Percentiles rank a stretch among this genome's conserved stretches.
phyloP scores from a whole-genome alignment of 2,113 vertebrate species.

The Promerops cafer region DNA sequence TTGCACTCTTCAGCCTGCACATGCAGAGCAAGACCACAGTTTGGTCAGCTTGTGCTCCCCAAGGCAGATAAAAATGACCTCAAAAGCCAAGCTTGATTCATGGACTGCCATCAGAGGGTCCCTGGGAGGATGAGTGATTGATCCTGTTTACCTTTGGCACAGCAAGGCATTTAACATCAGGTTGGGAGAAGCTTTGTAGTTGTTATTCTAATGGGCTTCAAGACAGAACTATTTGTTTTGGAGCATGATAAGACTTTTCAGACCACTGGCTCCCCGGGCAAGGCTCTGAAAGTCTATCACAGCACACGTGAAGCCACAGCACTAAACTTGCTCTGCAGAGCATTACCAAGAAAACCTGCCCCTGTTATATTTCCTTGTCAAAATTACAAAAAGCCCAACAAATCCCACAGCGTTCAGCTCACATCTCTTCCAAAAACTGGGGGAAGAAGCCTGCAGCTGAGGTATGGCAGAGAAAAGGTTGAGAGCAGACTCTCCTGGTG shows the following conservation, averaged over 20 bases:
- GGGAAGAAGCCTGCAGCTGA: conserved; percentile 4
- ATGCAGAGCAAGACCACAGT: not conserved
- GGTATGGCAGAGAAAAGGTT: not conserved
- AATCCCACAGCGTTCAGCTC: not conserved
- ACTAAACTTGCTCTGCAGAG: not conserved
- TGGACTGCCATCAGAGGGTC: not conserved
- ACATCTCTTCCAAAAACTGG: not conserved
- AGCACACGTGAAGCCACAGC: not conserved
- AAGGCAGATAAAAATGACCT: conserved; percentile 8
- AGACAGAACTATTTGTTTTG: conserved; percentile 13
- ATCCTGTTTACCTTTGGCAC: conserved; percentile 34
- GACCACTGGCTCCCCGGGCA: not conserved
- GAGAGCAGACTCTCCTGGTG: conserved; percentile 28
- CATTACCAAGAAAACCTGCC: not conserved
- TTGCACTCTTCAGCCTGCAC: not conserved
- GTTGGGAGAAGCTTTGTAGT: conserved; percentile 37
- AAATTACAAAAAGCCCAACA: not conserved
- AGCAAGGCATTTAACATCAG: conserved; percentile 22
- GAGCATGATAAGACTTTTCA: not conserved
- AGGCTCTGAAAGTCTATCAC: not conserved
- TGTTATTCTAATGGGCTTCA: conserved; percentile 22
- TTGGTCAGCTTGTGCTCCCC: not conserved
- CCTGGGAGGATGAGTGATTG: conserved; percentile 7
- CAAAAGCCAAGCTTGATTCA: not conserved
- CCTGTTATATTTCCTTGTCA: not conserved